These are phyloP conservation scores for Nemopilema nomurai DNA, from an alignment of 30 jellyfish, hydroid and myxozoan genomes.

Conservation along the genomic window DNA sequence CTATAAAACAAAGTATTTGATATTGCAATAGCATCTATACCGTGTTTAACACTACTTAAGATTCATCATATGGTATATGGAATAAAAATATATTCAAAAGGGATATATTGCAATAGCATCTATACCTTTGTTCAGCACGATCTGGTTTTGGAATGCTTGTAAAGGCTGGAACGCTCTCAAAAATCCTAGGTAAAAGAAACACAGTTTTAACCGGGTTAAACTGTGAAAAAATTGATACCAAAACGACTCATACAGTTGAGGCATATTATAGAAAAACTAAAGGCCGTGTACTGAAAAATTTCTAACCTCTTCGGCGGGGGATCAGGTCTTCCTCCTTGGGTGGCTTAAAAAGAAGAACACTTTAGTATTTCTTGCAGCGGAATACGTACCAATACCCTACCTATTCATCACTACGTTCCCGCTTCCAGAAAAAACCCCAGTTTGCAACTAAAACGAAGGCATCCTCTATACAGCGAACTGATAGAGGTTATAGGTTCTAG, in stretches of 20 bases:
- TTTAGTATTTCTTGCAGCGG: too few species aligned
- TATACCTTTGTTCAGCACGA: constrained; percentile 37
- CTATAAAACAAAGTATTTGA: too few species aligned
- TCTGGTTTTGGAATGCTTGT: constrained; percentile 57
- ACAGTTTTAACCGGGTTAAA: neutral
- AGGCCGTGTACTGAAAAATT: neutral
- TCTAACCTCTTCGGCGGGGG: neutral
- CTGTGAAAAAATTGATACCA: neutral
- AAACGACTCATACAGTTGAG: neutral
- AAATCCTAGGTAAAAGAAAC: constrained; percentile 28
- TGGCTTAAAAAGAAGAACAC: neutral
- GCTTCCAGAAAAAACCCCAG: too few species aligned
- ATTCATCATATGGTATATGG: neutral
- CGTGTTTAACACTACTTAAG: neutral
- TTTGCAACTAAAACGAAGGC: too few species aligned
- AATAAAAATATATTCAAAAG: neutral
- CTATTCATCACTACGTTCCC: too few species aligned
- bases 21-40: too few species aligned
- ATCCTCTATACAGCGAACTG: too few species aligned
- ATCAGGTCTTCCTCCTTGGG: neutral
- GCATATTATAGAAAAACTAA: neutral
- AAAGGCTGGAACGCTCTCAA: constrained; percentile 74
- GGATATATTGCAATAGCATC: neutral
- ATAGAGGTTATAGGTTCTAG: too few species aligned
- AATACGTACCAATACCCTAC: too few species aligned